Conservation (phyloP, 2,888 invertebrate species). For the Beris morrisii region DNA sequence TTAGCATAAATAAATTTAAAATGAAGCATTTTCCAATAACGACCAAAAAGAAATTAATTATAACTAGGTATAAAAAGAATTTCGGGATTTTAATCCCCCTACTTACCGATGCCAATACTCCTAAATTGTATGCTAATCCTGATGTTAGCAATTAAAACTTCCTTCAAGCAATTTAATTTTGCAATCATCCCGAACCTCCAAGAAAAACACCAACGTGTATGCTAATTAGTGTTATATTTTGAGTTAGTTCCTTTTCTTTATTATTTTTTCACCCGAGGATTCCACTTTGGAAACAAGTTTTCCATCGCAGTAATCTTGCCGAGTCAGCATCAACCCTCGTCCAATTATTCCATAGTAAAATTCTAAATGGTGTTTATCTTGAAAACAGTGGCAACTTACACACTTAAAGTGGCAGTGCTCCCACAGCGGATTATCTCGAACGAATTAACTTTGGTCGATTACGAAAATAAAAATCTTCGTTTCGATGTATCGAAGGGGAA, state of each 20-base stretch:
- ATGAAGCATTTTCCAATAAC: no score
- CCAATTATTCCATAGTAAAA: slow-evolving; percentile 1
- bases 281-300: no score
- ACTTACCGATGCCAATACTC: no score
- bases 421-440: slow-evolving; percentile 32
- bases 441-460: slow-evolving; percentile 35
- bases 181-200: slow-evolving; percentile 7
- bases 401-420: slow-evolving; percentile 11
- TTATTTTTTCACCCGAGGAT: no score
- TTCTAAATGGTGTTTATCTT: slow-evolving; percentile 28
- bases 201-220: no score
- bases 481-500: not conserved
- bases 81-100: no score
- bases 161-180: slow-evolving; percentile 27
- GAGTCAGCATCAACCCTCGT: not conserved
- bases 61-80: no score
- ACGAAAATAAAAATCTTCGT: slow-evolving; percentile 26
- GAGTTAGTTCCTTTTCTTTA: no score
- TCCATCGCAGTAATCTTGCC: no score
- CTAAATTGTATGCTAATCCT: slow-evolving; percentile 28
- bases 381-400: slow-evolving; percentile 2
- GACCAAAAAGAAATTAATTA: no score
- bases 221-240: no score
- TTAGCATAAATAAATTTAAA: no score
- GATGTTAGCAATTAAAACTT: slow-evolving; percentile 32